Base-by-base conservation (phyloP, 2,113 vertebrate genomes). In the Sardina pilchardus region DNA sequence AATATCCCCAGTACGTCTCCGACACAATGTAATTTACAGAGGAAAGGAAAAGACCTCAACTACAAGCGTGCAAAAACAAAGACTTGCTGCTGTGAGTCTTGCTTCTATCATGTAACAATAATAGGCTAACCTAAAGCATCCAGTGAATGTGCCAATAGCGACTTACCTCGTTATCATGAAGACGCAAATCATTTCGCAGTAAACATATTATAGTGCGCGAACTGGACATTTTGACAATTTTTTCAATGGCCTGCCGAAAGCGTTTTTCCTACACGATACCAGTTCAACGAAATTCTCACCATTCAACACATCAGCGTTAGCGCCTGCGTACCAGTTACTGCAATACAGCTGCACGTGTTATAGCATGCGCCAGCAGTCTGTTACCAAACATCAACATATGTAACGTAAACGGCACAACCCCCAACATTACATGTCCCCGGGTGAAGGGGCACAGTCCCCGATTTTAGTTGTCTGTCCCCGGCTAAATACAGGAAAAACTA, bases 131-230 rank as follows among this genome's bases (percentile, higher is more conserved):
- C 4, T 42, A 19, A 53, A 4, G 2, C 45, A 53, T 53, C 17
- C 50, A 42, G 50, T 2, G 50, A 4, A 14, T 17, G 17, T 17
- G 14, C 0, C 6, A 48, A 12, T 4, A 53, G 50, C 14, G 6
- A 59, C 82, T 89, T 90, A 96, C 96, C 96, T 96, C 94, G 42
- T 95, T 95, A 83, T 96, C 95, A 88, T 95, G 95, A 12, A 92
- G 86, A 19, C 96, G 94, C 88, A 96, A 82, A 91, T 96, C 95
- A 21, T 95, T 95, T 86, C 95, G 93, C n/a, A 96, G 89, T 83
- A 95, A 87, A 92, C 93, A 96, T 53, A 96, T 91, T 1, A 93
- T 53, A 0, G 92, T 93, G 1, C 94, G 87, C 36, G 84, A 84
- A 0, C 88, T 12, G 6, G 91, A 93, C 94, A 94, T 93, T 1